phyloP scores from a whole-genome alignment of 2,888 invertebrate genomes.

The Flexamia atlantica region DNA sequence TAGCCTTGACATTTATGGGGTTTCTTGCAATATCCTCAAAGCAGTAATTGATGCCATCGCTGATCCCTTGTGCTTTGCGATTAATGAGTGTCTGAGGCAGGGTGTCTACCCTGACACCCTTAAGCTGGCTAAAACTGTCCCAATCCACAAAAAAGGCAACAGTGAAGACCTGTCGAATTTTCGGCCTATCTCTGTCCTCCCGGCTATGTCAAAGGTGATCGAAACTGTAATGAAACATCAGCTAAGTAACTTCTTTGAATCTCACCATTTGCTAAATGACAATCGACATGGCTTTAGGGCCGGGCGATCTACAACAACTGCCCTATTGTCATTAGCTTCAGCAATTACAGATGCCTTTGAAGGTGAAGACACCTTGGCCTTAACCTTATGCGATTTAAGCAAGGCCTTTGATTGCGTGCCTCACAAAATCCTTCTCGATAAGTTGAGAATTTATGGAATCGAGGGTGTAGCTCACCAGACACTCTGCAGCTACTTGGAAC shows the following conservation, averaged over 20 bases:
- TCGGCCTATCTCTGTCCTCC: slow-evolving; percentile 31
- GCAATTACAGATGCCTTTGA: slow-evolving; percentile 25
- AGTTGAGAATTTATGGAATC: slow-evolving; percentile 8
- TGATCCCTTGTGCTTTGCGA: background rate
- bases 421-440: slow-evolving; percentile 33
- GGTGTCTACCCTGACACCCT: slow-evolving; percentile 5
- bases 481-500: slow-evolving; percentile 9
- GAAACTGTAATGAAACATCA: slow-evolving; percentile 26
- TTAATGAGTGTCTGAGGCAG: background rate
- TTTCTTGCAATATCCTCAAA: slow-evolving; percentile 19
- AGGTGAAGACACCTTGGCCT: background rate
- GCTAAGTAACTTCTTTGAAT: slow-evolving; percentile 22
- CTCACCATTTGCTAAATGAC: background rate
- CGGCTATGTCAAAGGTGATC: slow-evolving; percentile 21
- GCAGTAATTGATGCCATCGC: background rate
- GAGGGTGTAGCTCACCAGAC: background rate
- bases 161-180: background rate
- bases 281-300: slow-evolving; percentile 45
- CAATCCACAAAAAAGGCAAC: slow-evolving; percentile 25
- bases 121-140: slow-evolving; percentile 7
- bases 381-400: slow-evolving; percentile 40
- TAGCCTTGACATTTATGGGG: background rate
- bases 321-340: slow-evolving; percentile 6
- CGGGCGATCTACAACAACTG: slow-evolving; percentile 18
- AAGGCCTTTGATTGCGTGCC: slow-evolving; percentile 44